Evolutionary conservation across 2,113 vertebrate species (phyloP).

Genomic region (Syrrhaptes paradoxus): DNA sequence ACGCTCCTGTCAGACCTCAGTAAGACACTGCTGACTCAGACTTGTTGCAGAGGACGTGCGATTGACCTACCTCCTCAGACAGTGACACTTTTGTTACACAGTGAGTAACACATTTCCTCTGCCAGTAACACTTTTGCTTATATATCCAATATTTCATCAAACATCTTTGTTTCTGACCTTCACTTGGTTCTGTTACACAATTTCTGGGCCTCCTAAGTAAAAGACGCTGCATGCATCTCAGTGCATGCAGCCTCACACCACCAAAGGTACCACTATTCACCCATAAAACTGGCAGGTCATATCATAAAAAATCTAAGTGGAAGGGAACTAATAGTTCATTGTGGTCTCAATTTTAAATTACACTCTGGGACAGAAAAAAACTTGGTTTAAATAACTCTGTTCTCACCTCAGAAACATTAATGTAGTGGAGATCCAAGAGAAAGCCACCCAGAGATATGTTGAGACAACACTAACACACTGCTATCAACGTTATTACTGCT

Average conservation of each 20-base stretch:
- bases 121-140: conserved; percentile 2
- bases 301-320: background rate
- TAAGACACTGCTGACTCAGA: background rate
- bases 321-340: background rate
- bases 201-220: background rate
- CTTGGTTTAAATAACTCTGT: background rate
- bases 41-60: background rate
- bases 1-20: background rate
- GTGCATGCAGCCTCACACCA: no score
- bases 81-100: background rate
- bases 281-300: background rate
- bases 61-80: background rate
- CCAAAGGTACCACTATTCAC: no score
- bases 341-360: background rate
- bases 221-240: background rate
- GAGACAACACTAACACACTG: background rate
- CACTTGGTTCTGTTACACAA: background rate
- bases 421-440: background rate
- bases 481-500: background rate
- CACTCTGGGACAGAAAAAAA: background rate
- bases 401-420: background rate
- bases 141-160: background rate
- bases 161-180: background rate
- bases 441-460: accelerated
- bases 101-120: conserved; percentile 19